These are phyloP conservation scores for Hemiscyllium ocellatum DNA, from an alignment of 2,113 vertebrate species.

Conservation along the genomic window DNA sequence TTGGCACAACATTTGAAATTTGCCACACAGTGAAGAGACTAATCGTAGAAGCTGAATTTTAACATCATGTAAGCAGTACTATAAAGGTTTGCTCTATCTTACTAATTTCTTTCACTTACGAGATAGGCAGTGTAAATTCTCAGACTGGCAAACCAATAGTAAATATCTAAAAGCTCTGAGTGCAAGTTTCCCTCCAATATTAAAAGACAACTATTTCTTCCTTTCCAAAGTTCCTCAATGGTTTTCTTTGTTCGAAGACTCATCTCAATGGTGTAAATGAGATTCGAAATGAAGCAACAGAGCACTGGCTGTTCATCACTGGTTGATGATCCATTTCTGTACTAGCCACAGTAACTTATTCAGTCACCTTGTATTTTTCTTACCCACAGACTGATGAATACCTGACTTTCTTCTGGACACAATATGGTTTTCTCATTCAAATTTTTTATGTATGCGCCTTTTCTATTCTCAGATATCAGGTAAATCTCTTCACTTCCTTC, in stretches of 20 bases:
- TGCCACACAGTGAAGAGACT: not conserved
- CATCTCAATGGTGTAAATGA: not conserved
- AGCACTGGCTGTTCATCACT: not conserved
- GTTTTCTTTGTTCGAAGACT: not conserved
- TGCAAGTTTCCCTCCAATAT: not conserved
- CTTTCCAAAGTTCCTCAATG: not conserved
- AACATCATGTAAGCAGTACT: not conserved
- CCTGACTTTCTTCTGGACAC: not conserved
- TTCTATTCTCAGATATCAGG: not conserved
- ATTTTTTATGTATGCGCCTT: not conserved
- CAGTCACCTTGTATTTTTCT: not conserved
- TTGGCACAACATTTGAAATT: not conserved
- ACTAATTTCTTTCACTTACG: not conserved
- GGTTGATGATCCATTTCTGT: not conserved
- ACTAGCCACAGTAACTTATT: not conserved
- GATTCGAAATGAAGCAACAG: not conserved
- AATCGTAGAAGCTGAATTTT: not conserved
- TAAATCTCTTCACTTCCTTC: not conserved
- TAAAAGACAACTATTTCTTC: not conserved
- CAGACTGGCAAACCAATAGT: not conserved
- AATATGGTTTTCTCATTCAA: not conserved
- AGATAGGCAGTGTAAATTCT: not conserved
- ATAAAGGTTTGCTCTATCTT: not conserved
- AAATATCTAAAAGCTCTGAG: not conserved
- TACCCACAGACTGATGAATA: not conserved